A percentile compares a stretch with the other conserved stretches of the same genome.
These are phyloP conservation scores for Hydrolagus colliei DNA, from an alignment of 2,797 vertebrate genomes.

Conservation along the genomic window DNA sequence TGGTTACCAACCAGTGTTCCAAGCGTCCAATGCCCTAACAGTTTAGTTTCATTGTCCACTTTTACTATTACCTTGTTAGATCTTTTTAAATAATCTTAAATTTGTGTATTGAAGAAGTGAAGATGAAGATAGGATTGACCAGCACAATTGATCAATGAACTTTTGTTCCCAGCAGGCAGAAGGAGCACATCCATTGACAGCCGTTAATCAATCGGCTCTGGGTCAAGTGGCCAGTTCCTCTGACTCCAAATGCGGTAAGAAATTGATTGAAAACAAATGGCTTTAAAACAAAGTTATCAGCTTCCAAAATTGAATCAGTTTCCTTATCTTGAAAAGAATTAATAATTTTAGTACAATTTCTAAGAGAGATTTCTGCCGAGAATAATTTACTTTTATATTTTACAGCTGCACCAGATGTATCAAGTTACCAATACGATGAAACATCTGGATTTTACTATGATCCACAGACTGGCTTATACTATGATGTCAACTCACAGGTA, in stretches of 20 bases:
- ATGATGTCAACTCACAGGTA: conserved; percentile 91
- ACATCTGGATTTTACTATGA: conserved; percentile 97
- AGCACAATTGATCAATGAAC: background rate
- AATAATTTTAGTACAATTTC: background rate
- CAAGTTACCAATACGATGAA: conserved; percentile 95
- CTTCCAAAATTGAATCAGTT: background rate
- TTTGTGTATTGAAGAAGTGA: background rate
- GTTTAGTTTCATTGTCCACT: background rate
- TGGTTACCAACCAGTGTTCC: background rate
- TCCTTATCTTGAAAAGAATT: background rate
- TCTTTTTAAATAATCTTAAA: background rate
- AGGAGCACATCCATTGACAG: background rate
- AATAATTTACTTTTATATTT: conserved; percentile 4
- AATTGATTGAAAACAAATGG: background rate
- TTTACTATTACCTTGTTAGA: background rate
- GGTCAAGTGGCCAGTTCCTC: background rate
- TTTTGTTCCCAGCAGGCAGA: background rate
- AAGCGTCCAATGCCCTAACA: too few species aligned
- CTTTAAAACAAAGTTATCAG: background rate
- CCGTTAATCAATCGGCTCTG: background rate
- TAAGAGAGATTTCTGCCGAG: too few species aligned
- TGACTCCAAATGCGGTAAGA: conserved; percentile 18
- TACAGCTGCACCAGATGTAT: conserved; percentile 80
- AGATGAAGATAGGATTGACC: background rate
- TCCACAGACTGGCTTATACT: conserved; percentile 86